Base-by-base conservation (phyloP, 2,797 vertebrate genomes). In the Onychomys arenicola region DNA sequence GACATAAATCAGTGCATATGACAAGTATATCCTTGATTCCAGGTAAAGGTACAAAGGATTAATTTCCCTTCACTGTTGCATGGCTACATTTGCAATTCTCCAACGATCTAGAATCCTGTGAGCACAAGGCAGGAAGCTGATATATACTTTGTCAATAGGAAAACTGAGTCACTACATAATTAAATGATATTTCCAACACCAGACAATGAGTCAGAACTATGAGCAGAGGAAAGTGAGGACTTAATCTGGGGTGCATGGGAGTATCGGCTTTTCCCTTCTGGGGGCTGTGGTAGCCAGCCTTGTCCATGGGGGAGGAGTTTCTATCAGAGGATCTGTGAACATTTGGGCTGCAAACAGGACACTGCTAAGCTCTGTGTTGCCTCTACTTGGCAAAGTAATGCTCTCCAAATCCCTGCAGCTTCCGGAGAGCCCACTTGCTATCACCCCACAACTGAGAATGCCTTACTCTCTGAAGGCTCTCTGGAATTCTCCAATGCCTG, bases 101-200 rank as follows among this genome's bases (percentile, higher is more conserved):
- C 69, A 80, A 92, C 90, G 69, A 5, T 89, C 52, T 49, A 67
- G 63, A 87, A 77, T 95, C 86, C 49, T 89, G n/a, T 67, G 59
- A 94, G 23, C 29, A 46, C 73, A 37, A 91, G 82, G 34, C 37
- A 73, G 55, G 40, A 96, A 67, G 27, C 25, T 76, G 69, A 34
- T 87, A 82, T 29, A 32, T 82, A 49, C 27, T 91, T 89, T 96
- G n/a, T 92, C 21, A 34, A 65, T 57, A 88, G 85, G 76, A 82
- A 76, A 93, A 88, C 61, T 82, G 84, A 93, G 32, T 76, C 85
- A 69, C 43, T 83, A 65, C 77, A 73, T 40, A 71, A 86, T 87
- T 57, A 40, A 46, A 16, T 88, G 69, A 67, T 93, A 71, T 93
- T 85, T n/a, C n/a, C 52, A 37, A 6, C 27, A 6, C 65, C 71